A percentile compares a stretch with the other conserved stretches of the same genome.
Evolutionary conservation across 2,113 vertebrate species (phyloP).

Genomic region (Pogona vitticeps): DNA sequence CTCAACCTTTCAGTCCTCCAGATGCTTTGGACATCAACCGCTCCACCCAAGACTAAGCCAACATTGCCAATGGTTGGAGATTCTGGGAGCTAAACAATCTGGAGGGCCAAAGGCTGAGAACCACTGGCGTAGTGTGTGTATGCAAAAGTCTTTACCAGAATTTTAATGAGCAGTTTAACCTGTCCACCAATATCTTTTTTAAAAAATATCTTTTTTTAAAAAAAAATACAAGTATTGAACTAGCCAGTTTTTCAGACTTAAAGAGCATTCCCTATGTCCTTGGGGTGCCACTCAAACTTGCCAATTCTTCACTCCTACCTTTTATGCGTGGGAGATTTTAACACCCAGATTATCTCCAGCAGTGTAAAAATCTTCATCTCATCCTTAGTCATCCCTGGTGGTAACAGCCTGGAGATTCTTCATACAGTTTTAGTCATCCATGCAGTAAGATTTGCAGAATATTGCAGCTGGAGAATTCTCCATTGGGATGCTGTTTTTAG

Average conservation of each 20-base stretch:
- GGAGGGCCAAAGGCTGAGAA: too few species aligned
- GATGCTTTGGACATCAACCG: too few species aligned
- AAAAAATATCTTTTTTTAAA: too few species aligned
- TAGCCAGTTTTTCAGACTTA: not conserved
- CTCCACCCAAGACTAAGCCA: too few species aligned
- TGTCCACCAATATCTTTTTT: not conserved
- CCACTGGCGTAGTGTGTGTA: too few species aligned
- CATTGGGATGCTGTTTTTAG: not conserved
- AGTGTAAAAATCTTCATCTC: not conserved
- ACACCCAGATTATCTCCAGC: not conserved
- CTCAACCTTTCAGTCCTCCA: too few species aligned
- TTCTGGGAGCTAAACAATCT: too few species aligned
- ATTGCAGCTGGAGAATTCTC: not conserved
- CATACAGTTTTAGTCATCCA: not conserved
- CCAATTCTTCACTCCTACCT: not conserved
- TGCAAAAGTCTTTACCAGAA: not conserved
- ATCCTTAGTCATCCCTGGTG: not conserved
- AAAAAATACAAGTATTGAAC: too few species aligned
- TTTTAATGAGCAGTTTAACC: not conserved
- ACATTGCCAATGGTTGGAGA: too few species aligned
- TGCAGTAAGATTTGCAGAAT: not conserved
- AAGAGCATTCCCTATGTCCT: not conserved
- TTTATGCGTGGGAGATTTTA: not conserved
- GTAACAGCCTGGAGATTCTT: not conserved
- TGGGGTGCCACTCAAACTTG: not conserved